phyloP scores from a whole-genome alignment of 2,113 vertebrate genomes.

The Lepus timidus region DNA sequence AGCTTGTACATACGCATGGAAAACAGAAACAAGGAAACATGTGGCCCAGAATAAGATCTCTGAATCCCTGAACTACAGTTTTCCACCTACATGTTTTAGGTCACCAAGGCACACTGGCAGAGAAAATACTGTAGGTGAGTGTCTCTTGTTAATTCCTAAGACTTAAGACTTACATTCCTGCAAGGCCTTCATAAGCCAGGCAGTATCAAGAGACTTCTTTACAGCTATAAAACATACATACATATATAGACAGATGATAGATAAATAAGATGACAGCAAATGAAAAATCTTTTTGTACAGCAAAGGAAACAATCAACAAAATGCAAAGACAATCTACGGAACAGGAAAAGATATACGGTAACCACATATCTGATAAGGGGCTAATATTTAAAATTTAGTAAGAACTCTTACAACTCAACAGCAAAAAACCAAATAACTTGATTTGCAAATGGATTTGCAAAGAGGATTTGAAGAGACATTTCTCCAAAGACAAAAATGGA shows the following conservation, averaged over 20 bases:
- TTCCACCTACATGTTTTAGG: neutral
- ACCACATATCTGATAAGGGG: neutral
- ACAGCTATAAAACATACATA: neutral
- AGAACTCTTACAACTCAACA: neutral
- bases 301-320: neutral
- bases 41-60: neutral
- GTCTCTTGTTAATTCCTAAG: neutral
- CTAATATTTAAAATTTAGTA: neutral
- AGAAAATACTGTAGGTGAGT: neutral
- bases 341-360: neutral
- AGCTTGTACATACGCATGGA: neutral
- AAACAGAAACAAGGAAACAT: constrained; percentile 46
- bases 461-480: neutral
- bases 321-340: neutral
- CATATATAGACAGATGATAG: neutral
- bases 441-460: neutral
- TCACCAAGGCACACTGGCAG: neutral
- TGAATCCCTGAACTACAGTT: constrained; percentile 1
- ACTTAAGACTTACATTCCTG: constrained; percentile 4
- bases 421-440: neutral
- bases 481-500: neutral
- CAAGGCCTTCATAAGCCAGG: neutral
- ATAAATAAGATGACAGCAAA: neutral
- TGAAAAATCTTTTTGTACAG: neutral
- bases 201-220: neutral